phyloP scores from a whole-genome alignment of 1,140 invertebrate species.

The Heterodera carotae region DNA sequence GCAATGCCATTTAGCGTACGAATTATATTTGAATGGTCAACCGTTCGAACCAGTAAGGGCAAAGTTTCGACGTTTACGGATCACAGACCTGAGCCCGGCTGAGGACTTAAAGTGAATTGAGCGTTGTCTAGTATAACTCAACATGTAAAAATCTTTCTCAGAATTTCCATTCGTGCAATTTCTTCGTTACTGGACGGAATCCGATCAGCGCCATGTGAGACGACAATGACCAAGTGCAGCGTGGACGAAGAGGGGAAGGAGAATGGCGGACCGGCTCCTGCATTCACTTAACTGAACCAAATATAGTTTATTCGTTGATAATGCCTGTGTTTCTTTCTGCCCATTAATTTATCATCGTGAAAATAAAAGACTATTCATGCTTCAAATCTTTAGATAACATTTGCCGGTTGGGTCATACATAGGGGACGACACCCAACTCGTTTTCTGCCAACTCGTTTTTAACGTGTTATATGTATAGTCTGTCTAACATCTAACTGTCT shows the following conservation, averaged over 20 bases:
- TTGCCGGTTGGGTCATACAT: no score
- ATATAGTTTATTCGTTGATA: no score
- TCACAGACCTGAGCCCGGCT: conserved; percentile 12
- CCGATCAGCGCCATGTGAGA: neutral
- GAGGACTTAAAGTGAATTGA: conserved; percentile 11
- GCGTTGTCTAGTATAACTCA: neutral
- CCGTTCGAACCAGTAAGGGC: conserved; percentile 2
- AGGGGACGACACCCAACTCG: no score
- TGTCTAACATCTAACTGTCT: no score
- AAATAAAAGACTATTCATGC: no score
- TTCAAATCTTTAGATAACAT: no score
- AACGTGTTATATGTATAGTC: no score
- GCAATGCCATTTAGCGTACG: conserved; percentile 22
- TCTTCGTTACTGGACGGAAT: neutral
- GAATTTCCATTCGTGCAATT: neutral
- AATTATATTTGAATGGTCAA: conserved; percentile 21
- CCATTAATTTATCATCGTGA: no score
- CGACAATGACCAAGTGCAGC: neutral
- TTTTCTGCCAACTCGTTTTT: no score
- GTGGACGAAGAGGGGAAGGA: neutral
- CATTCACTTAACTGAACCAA: no score
- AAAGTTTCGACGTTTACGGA: neutral
- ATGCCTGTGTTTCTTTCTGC: no score
- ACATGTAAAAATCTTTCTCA: neutral
- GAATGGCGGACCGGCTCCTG: neutral